Conservation (phyloP, 1,140 invertebrate genomes). For the Geopemphigus sp. region DNA sequence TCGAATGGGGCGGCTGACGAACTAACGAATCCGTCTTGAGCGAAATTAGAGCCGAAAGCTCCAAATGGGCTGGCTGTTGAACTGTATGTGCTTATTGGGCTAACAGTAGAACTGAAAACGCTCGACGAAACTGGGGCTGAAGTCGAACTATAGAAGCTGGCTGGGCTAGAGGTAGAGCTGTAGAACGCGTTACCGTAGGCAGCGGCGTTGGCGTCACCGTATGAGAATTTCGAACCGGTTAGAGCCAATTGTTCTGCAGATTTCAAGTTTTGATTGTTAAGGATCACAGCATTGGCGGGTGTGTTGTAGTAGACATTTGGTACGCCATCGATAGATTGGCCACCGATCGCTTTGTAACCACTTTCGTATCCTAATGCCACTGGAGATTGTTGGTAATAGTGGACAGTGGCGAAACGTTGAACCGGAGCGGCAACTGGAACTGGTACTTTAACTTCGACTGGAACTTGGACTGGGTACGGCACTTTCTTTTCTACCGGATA, state of each 20-base stretch:
- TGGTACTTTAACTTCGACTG: slow-evolving; percentile 60
- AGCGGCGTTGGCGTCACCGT: background rate
- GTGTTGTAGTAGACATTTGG: slow-evolving; percentile 21
- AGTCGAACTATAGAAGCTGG: background rate
- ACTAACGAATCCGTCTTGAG: slow-evolving; percentile 5
- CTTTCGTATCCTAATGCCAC: background rate
- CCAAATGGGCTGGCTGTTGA: background rate
- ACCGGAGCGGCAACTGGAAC: slow-evolving; percentile 57
- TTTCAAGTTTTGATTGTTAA: slow-evolving; percentile 22
- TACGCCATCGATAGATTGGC: background rate
- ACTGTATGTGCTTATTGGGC: slow-evolving; percentile 14
- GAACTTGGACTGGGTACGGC: slow-evolving; percentile 66
- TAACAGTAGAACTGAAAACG: background rate
- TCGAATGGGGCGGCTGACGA: slow-evolving; percentile 24
- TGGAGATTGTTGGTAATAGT: slow-evolving; percentile 33
- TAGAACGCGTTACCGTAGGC: background rate
- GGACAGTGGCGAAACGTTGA: slow-evolving; percentile 54
- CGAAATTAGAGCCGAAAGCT: slow-evolving; percentile 7
- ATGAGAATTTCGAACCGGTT: background rate
- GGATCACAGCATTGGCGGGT: slow-evolving; percentile 7
- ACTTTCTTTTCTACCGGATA: slow-evolving; percentile 69
- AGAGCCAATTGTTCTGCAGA: background rate
- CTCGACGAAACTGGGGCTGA: background rate
- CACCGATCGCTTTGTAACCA: slow-evolving; percentile 10
- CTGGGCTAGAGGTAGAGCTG: background rate